phyloP scores from a whole-genome alignment of 2,797 vertebrate genomes.

The Catostomus latipinnis region DNA sequence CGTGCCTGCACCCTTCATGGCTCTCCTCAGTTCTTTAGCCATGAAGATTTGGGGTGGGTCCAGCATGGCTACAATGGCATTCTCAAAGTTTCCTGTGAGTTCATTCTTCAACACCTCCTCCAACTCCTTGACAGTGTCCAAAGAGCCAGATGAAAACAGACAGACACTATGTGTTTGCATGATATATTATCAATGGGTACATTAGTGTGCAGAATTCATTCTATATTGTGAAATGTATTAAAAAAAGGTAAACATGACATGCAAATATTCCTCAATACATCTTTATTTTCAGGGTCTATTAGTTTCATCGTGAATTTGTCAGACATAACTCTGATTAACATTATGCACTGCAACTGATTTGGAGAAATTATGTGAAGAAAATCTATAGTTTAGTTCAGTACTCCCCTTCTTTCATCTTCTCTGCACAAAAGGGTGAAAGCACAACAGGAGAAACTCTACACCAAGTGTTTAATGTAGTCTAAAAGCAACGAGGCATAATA shows the following conservation, averaged over 20 bases:
- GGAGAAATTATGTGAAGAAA: not conserved
- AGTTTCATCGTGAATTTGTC: not conserved
- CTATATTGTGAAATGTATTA: not conserved
- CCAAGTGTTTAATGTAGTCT: not conserved
- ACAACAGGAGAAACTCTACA: not conserved
- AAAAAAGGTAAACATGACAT: not conserved
- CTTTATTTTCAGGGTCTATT: not conserved
- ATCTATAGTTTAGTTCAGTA: not conserved
- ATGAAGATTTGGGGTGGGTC: slow-evolving; percentile 73
- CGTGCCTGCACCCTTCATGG: slow-evolving; percentile 81
- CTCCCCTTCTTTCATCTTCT: not conserved
- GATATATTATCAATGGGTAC: not conserved
- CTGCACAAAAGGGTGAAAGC: not conserved
- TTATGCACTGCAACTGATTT: not conserved
- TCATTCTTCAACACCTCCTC: slow-evolving; percentile 82
- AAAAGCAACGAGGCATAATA: slow-evolving; percentile 11
- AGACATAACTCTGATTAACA: too few relatives aligned
- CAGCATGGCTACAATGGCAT: slow-evolving; percentile 78
- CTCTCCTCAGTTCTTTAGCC: slow-evolving; percentile 79
- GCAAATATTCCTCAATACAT: not conserved
- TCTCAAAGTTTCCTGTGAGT: slow-evolving; percentile 80
- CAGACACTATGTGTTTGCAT: not conserved
- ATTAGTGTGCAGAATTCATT: not conserved
- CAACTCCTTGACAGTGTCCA: slow-evolving; percentile 71
- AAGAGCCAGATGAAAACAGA: not conserved